Percentiles rank a stretch among this genome's conserved stretches.
Evolutionary conservation across 2,113 vertebrate species (phyloP).

Genomic region (Poecilia latipinna): DNA sequence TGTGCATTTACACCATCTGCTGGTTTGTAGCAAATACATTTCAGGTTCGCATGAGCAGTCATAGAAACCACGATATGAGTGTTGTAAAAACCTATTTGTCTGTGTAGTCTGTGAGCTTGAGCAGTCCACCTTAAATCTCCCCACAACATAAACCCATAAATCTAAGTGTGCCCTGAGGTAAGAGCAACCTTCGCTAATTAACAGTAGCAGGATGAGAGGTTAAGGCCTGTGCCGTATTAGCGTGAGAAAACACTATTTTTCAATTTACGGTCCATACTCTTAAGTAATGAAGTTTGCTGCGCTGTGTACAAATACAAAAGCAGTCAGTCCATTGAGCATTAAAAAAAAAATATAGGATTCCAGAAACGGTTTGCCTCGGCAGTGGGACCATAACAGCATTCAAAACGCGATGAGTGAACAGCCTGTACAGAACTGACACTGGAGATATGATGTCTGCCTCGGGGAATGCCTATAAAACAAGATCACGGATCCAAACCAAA

Average conservation of each 20-base stretch:
- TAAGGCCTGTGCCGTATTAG: constrained; percentile 76
- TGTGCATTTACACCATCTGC: not conserved
- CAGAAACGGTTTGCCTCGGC: constrained; percentile 18
- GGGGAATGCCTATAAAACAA: constrained; percentile 45
- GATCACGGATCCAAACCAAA: constrained; percentile 49
- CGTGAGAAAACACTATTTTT: constrained; percentile 79
- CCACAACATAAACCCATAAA: constrained; percentile 76
- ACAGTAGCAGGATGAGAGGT: constrained; percentile 76
- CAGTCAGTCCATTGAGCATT: constrained; percentile 12
- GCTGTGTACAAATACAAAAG: constrained; percentile 35
- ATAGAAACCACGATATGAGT: not conserved
- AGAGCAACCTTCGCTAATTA: constrained; percentile 78
- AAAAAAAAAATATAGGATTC: constrained; percentile 13
- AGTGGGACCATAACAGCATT: constrained; percentile 21
- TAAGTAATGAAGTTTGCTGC: constrained; percentile 55
- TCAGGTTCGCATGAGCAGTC: not conserved
- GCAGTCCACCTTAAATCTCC: constrained; percentile 61
- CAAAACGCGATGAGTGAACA: constrained; percentile 30
- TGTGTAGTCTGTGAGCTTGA: constrained; percentile 32
- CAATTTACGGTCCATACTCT: constrained; percentile 63
- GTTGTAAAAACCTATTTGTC: constrained; percentile 49
- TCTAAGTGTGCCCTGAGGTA: constrained; percentile 77
- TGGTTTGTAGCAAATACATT: constrained; percentile 5
- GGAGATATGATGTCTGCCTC: constrained; percentile 27
- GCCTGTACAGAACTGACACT: constrained; percentile 25